Base-by-base conservation (phyloP, 2,113 vertebrate genomes). In the Chionomys nivalis region DNA sequence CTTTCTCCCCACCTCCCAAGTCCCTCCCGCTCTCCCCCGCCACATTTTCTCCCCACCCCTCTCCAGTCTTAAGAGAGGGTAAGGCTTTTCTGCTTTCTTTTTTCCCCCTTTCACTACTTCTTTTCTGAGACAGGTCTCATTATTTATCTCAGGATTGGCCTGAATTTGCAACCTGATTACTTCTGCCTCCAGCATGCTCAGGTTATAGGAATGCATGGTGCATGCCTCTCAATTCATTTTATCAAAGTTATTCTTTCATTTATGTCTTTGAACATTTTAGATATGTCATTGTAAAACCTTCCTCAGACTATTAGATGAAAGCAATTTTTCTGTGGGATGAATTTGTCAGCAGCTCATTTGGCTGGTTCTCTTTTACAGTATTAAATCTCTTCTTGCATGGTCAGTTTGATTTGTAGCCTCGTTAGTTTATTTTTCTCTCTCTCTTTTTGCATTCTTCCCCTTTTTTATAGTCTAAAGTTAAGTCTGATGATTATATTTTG, bases 191-290 rank as follows among this genome's bases (percentile, higher is more conserved):
- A 36, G 11, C 44, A 19, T 52, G 31, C 19, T 49, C n/a, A 0
- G 11, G 52, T 87, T 87, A 52, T 24, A n/a, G 6, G 21, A 6
- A 52, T 49, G 55, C 5, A 49, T n/a, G 33, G 65, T 36, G 1
- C 85, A 68, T 49, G 10, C 16, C 44, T 91, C 39, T 87, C 58
- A 81, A 75, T 75, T 89, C 5, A 82, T 94, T 87, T 61, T 52
- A 19, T 68, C 12, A 75, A 47, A 68, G 47, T 75, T 95, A 28
- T 44, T 13, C 63, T 88, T 95, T 94, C 31, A 79, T 73, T 83
- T 83, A 78, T 73, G 14, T 73, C 33, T 94, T 96, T 94, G 94
- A 94, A 89, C 28, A 66, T 81, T 87, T 92, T 75, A n/a, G 52
- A 42, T 36, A 76, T 10, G 49, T 73, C 55, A 93, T 87, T 82